Evolutionary conservation across 2,888 invertebrate genomes (phyloP).

Genomic region (Branchellion lobata): DNA sequence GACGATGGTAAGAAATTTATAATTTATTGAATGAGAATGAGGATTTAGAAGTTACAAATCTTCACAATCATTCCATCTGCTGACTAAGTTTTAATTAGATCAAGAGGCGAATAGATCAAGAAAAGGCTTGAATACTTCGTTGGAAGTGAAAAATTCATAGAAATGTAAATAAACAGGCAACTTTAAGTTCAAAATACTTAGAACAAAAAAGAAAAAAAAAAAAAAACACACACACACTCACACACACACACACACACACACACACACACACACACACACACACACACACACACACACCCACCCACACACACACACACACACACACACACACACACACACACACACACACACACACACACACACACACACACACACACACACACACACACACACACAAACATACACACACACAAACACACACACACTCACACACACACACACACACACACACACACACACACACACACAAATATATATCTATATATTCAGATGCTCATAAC

Average conservation of each 20-base stretch:
- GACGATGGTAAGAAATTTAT: no score
- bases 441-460: no score
- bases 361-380: not conserved
- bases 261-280: not conserved
- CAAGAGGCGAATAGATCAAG: no score
- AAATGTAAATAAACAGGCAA: no score
- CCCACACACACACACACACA: not conserved
- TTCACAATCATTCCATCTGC: not conserved
- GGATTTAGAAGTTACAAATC: not conserved
- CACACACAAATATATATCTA: no score
- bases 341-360: not conserved
- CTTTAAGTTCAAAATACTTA: no score
- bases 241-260: not conserved
- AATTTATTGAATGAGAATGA: not conserved
- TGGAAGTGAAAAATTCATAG: no score
- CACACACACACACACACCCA: not conserved
- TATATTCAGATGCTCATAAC: no score
- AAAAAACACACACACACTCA: not conserved
- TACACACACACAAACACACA: not conserved
- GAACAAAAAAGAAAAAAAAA: not conserved
- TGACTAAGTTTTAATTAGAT: not conserved
- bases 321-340: not conserved
- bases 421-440: no score
- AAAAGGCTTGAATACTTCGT: no score
- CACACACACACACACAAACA: conserved; percentile 1